Base-by-base conservation (phyloP, 2,888 invertebrate genomes). In the Ceraclea dissimilis region DNA sequence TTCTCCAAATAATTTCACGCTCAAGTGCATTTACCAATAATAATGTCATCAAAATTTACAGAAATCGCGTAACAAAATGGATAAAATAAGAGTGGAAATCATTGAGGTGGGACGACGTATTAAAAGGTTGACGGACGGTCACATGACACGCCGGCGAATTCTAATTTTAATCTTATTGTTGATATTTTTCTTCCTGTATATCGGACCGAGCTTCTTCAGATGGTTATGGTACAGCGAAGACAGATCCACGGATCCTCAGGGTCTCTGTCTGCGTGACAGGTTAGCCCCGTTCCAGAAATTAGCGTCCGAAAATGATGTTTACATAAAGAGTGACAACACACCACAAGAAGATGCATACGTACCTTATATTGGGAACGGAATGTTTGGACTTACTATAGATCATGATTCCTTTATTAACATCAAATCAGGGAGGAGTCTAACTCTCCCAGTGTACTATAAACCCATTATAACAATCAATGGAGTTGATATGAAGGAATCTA, bases 281-380 rank as follows among this genome's bases (percentile, higher is more conserved):
- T 66, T 89, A 61, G 76, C 76, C 51, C 79, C 80, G 31, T 85
- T 82, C 66, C 76, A 82, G 63, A 69, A 76, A 5, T 81, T 84
- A 65, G 71, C 81, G 22, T 70, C 71, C n/a, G 81, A 84, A 59
- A 84, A 83, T 66, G 86, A 87, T 67, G 84, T 82, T 8, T 84
- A 85, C 66, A 72, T 88, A 60, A 73, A 82, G 59, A 83, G 85
- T 65, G 74, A 79, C 54, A 71, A 79, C 13, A 76, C 80, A 2
- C 72, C 75, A 4, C 64, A 75, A 34, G 71, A 76, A 2, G 73
- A 76, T 16, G 76, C 79, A 62, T 86, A 82, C 65, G 77, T 87
- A 68, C 86, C 88, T 64, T 88, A 86, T 65, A 78, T 86, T 57
- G 90, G 89, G 11, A 90, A 90, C 71, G 90, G 90, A 1, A 73